A percentile compares a stretch with the other conserved stretches of the same genome.
phyloP scores from a whole-genome alignment of 2,888 invertebrate species.

The Protodeltote pygarga region DNA sequence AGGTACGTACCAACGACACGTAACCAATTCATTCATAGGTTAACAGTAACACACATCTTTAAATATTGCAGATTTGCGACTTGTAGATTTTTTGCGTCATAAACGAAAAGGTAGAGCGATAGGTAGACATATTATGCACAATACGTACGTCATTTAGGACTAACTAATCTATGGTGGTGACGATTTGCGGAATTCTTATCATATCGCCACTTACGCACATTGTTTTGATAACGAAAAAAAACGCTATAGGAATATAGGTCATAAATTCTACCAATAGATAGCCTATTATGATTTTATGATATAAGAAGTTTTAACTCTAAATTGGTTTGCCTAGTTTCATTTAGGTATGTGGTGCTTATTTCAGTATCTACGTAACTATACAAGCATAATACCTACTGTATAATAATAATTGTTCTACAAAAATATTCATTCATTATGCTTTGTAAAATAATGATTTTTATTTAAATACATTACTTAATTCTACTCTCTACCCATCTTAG shows the following conservation, averaged over 20 bases:
- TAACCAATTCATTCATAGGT: constrained; percentile 61
- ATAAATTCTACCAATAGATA: constrained; percentile 24
- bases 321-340: not conserved
- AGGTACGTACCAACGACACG: constrained; percentile 28
- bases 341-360: not conserved
- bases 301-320: constrained; percentile 2
- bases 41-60: constrained; percentile 25
- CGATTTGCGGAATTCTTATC: constrained; percentile 55
- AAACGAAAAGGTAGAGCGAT: constrained; percentile 11
- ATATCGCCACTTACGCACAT: constrained; percentile 41
- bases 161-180: constrained; percentile 52
- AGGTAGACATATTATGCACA: constrained; percentile 19
- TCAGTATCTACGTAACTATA: not conserved
- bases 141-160: constrained; percentile 48
- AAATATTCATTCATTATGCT: too few species aligned
- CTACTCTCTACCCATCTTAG: too few species aligned
- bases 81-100: constrained; percentile 25
- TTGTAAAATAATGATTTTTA: too few species aligned
- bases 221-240: constrained; percentile 50
- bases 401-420: too few species aligned
- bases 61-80: constrained; percentile 14
- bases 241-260: constrained; percentile 35
- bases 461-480: too few species aligned
- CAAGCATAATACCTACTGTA: not conserved
- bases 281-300: too few species aligned